Percentiles rank a stretch among this genome's conserved stretches.
phyloP scores from a whole-genome alignment of 2,113 vertebrate species.

The Dendropsophus ebraccatus region DNA sequence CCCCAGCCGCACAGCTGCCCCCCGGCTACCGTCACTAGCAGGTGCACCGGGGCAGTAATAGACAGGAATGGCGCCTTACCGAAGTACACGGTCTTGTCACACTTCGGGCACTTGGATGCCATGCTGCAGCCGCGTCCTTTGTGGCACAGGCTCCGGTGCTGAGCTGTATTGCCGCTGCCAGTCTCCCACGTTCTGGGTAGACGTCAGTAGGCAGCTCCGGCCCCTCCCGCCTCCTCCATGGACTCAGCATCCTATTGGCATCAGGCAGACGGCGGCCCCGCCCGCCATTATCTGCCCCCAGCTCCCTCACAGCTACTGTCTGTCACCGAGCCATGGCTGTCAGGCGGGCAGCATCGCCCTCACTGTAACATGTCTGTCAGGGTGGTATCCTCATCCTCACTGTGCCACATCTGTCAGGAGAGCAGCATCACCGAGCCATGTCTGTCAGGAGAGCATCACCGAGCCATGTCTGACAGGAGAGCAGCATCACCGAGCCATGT shows the following conservation, averaged over 20 bases:
- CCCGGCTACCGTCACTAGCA: background rate
- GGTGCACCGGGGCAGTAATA: background rate
- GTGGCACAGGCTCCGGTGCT: background rate
- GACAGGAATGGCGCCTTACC: conserved; percentile 21
- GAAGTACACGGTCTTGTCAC: conserved; percentile 49
- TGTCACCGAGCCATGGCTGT: conserved; percentile 6
- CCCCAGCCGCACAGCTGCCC: background rate
- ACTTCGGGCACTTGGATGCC: conserved; percentile 49
- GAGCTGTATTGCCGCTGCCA: background rate
- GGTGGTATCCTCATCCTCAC: no score
- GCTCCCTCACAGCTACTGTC: background rate
- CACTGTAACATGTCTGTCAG: no score
- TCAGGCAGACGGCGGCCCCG: background rate
- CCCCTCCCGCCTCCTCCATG: background rate
- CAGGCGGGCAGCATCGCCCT: no score
- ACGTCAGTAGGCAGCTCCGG: conserved; percentile 21
- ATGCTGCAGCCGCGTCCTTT: background rate
- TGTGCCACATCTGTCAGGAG: no score
- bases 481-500: no score
- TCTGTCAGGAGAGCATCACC: no score
- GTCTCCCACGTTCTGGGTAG: conserved; percentile 29
- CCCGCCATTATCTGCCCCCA: background rate
- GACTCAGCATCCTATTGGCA: conserved; percentile 4
- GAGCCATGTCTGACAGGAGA: no score
- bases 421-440: no score